Conservation (phyloP, 2,888 invertebrate species). For the Neocrepidodera transversa region DNA sequence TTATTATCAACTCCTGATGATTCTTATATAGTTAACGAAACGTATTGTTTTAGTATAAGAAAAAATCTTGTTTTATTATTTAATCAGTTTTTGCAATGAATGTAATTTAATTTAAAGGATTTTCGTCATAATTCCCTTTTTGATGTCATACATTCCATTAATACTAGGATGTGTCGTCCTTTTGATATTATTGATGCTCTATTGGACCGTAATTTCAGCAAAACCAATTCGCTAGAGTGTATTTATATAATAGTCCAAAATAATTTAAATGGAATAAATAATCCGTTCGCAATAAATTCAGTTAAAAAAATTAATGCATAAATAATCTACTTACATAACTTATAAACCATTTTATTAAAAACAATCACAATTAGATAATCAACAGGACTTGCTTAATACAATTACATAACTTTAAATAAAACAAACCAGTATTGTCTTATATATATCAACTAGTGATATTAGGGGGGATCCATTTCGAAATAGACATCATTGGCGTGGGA, state of each 20-base stretch:
- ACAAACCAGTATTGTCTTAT: constrained; percentile 26
- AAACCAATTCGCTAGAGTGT: no score
- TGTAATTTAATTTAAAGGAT: no score
- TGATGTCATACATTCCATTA: neutral
- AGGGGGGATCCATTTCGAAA: constrained; percentile 31
- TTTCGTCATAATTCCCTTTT: no score
- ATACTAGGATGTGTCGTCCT: neutral
- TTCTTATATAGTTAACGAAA: no score
- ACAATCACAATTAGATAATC: neutral
- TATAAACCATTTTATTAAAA: neutral
- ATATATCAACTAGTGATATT: constrained; percentile 29
- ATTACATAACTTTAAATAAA: constrained; percentile 18
- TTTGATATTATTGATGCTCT: neutral
- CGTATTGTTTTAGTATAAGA: no score
- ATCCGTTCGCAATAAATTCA: no score
- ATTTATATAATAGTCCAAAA: no score
- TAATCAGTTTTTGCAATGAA: no score
- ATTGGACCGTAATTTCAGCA: neutral
- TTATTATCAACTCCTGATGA: no score
- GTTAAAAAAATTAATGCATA: no score
- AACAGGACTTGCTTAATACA: neutral
- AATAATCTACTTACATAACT: neutral
- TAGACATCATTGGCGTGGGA: neutral
- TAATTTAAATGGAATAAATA: no score
- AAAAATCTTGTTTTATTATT: no score